phyloP scores from a whole-genome alignment of 2,113 vertebrate species.

The Chunga burmeisteri region DNA sequence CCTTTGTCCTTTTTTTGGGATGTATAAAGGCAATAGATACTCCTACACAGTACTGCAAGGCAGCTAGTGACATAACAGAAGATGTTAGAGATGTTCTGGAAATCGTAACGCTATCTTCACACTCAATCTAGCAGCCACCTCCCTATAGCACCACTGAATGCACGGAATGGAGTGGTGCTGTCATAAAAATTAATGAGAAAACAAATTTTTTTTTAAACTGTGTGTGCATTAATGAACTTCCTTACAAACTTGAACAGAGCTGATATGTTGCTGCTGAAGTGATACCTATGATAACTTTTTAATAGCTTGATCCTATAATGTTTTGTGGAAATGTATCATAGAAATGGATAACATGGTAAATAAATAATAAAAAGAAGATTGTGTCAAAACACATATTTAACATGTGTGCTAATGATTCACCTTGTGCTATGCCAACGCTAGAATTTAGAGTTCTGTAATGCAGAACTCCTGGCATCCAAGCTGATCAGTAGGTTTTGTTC shows the following conservation, averaged over 20 bases:
- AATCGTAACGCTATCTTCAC: not conserved
- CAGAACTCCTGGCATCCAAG: not conserved
- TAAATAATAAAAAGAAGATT: not conserved
- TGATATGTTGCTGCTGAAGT: not conserved
- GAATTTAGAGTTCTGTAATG: not conserved
- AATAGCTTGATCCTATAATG: not conserved
- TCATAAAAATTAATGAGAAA: not conserved
- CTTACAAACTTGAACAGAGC: not conserved
- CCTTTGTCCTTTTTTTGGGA: not conserved
- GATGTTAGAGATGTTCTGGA: not conserved
- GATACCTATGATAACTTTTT: not conserved
- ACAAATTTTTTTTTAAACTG: not conserved
- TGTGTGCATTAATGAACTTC: not conserved
- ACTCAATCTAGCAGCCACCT: not conserved
- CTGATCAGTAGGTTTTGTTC: not conserved
- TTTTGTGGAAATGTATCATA: not conserved
- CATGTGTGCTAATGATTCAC: not conserved
- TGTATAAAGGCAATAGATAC: not conserved
- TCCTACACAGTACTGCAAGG: not conserved
- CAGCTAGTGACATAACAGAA: not conserved
- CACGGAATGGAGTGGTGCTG: not conserved
- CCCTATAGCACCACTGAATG: not conserved
- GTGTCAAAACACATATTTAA: not conserved
- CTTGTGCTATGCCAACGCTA: not conserved
- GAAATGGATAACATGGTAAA: not conserved